phyloP scores from a whole-genome alignment of 1,140 invertebrate genomes.

The Tribolium madens region DNA sequence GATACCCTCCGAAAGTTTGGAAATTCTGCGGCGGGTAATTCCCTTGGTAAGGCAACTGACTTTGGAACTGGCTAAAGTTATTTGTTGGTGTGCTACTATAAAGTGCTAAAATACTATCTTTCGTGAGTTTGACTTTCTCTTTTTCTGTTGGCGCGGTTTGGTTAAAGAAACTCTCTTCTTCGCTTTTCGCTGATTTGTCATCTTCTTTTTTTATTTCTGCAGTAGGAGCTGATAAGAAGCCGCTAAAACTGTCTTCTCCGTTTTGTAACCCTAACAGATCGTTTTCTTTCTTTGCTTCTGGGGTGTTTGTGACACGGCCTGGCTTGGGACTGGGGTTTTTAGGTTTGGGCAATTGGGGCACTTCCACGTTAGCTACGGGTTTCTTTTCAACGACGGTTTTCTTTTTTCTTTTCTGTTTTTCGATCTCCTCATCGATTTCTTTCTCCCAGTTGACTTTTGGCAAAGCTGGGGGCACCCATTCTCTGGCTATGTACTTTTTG shows the following conservation, averaged over 20 bases:
- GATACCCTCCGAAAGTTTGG: constrained; percentile 54
- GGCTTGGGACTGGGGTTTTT: constrained; percentile 78
- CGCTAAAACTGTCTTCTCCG: constrained; percentile 81
- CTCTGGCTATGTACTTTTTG: constrained; percentile 97
- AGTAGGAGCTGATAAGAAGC: constrained; percentile 78
- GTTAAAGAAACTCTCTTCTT: constrained; percentile 92
- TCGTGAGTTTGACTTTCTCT: constrained; percentile 87
- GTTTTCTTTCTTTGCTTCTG: constrained; percentile 58
- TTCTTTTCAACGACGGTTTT: constrained; percentile 69
- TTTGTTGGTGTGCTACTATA: constrained; percentile 77
- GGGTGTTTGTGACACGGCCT: constrained; percentile 69
- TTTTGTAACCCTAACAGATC: constrained; percentile 69
- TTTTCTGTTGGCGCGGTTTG: constrained; percentile 81
- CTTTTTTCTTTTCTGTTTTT: constrained; percentile 83
- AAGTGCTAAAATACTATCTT: constrained; percentile 93
- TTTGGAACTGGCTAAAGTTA: constrained; percentile 56
- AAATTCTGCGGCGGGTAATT: constrained; percentile 46
- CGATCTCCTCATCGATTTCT: constrained; percentile 88
- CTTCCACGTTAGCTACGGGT: constrained; percentile 67
- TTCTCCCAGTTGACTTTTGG: constrained; percentile 89
- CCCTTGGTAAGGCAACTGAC: constrained; percentile 34
- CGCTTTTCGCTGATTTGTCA: constrained; percentile 69
- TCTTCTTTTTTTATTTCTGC: constrained; percentile 62
- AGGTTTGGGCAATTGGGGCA: constrained; percentile 72
- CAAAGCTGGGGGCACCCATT: constrained; percentile 91